A percentile compares a stretch with the other conserved stretches of the same genome.
phyloP scores from a whole-genome alignment of 30 jellyfish, hydroid and myxozoan species.

The Pelagia noctiluca region DNA sequence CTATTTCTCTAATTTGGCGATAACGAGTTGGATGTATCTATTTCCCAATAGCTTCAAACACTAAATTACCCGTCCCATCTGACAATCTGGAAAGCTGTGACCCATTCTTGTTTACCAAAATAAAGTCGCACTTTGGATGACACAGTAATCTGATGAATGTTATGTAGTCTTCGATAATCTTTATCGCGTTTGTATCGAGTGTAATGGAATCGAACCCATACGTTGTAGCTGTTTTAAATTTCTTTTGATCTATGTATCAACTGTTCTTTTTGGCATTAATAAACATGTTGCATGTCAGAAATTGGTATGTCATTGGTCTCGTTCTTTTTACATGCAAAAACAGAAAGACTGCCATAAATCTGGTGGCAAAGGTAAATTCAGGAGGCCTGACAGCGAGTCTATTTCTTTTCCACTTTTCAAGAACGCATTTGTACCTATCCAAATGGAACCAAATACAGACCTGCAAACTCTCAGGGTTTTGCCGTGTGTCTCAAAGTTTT shows the following conservation, averaged over 20 bases:
- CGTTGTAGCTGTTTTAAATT: too few relatives aligned
- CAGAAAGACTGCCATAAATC: too few relatives aligned
- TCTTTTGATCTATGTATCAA: too few relatives aligned
- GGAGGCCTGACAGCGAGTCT: too few relatives aligned
- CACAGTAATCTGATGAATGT: neutral
- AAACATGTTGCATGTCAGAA: too few relatives aligned
- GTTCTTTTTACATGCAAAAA: too few relatives aligned
- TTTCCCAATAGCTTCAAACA: constrained; percentile 17
- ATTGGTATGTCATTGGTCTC: too few relatives aligned
- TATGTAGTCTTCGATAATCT: neutral
- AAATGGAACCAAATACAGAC: neutral
- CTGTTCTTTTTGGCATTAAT: too few relatives aligned
- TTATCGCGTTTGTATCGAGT: neutral
- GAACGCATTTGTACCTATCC: too few relatives aligned
- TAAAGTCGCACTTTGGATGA: neutral
- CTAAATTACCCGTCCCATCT: neutral
- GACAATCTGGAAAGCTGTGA: neutral
- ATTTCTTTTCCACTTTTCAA: too few relatives aligned
- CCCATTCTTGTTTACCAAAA: constrained; percentile 3
- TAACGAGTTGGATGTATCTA: constrained; percentile 19
- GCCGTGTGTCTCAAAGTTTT: too few relatives aligned
- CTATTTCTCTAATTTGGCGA: constrained; percentile 10
- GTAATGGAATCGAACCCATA: neutral
- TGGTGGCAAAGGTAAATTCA: too few relatives aligned
- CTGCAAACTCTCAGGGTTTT: neutral